Evolutionary conservation across 2,113 vertebrate species (phyloP), one percentile per base, ranked within the genome.

Genomic region (Menura novaehollandiae): DNA sequence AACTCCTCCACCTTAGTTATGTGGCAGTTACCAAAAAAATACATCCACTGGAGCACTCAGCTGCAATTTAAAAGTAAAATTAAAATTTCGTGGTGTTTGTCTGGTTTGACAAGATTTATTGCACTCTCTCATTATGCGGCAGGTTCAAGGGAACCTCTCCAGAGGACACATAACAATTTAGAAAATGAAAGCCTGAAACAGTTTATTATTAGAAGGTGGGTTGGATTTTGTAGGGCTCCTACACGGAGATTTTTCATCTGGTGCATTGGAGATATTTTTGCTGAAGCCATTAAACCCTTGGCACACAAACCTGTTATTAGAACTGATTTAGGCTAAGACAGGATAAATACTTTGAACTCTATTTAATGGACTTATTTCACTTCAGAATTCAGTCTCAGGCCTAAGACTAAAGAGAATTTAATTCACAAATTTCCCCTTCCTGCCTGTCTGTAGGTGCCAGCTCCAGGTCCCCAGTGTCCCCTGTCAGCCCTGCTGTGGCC

Each of bases 151-250:
- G 73, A 95, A 56, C 82, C 82, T 93, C 71, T 77, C 75, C 94
- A 81, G 91, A 96, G 94, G 16, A 86, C 91, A 92, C 83, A 39
- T 37, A 33, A 90, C 89, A 74, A 84, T 96, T 95, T 91, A 91
- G 93, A 44, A 96, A 92, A 96, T 92, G 93, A 96, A 91, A 92
- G 95, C 93, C 80, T 91, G 83, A 33, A 79, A 64, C 63, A 62
- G 94, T 80, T 86, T 94, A 77, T 96, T 94, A 92, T 92, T 91
- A 80, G 95, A 79, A 91, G 91, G 79, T 71, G 86, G 95, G 86
- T 39, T 91, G 92, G 85, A 14, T 51, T 83, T 59, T 85, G 88
- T 17, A 22, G 59, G 85, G 75, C 88, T 96, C 59, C 79, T 92
- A 12, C 87, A 49, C 12, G 5, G 28, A 46, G 75, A 23, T n/a